phyloP scores from a whole-genome alignment of 2,797 vertebrate species.

The Cephalopachus bancanus region DNA sequence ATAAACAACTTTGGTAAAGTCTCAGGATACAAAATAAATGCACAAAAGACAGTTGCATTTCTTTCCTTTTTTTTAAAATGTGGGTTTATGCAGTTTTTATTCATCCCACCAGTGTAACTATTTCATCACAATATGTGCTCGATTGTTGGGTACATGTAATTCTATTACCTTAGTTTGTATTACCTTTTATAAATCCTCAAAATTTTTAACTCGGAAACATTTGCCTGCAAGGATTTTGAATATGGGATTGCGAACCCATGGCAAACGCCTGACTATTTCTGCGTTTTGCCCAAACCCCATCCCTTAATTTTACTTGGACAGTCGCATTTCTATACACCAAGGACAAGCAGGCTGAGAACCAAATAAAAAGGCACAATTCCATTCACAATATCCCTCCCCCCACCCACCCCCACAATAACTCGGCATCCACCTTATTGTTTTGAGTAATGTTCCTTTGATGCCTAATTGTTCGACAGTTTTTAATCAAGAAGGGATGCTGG shows the following conservation, averaged over 20 bases:
- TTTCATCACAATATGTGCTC: neutral
- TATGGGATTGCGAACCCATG: neutral
- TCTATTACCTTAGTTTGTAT: neutral
- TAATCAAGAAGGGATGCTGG: no score
- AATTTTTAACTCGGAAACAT: constrained; percentile 37
- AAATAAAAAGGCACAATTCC: no score
- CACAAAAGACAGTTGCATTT: no score
- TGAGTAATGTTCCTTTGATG: no score
- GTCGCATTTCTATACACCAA: no score
- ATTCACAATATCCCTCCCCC: no score
- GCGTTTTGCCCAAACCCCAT: neutral
- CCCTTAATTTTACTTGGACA: neutral
- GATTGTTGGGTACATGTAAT: neutral
- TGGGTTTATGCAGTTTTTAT: neutral
- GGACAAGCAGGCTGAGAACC: no score
- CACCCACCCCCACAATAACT: no score
- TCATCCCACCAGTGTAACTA: neutral
- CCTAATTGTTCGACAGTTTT: no score
- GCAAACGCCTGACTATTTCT: neutral
- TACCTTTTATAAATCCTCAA: constrained; percentile 16
- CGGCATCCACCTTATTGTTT: no score
- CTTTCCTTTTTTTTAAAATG: neutral
- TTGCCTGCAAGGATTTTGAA: neutral
- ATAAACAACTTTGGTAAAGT: no score
- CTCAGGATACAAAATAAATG: no score